Percentiles rank a stretch among this genome's conserved stretches.
Evolutionary conservation across 2,888 invertebrate genomes (phyloP).

Genomic region (Tolmerus cingulatus): DNA sequence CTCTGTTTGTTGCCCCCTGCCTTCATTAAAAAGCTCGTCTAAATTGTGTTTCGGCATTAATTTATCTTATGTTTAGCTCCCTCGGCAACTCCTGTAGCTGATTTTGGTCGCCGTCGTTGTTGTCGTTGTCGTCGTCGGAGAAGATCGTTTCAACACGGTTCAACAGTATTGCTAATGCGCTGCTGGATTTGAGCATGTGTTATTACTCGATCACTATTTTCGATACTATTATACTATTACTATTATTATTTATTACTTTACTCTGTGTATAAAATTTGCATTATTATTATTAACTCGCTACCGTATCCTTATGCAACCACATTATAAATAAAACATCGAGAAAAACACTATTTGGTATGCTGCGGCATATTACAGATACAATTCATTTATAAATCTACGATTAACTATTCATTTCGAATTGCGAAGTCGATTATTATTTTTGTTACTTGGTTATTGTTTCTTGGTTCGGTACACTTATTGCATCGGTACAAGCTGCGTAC

Average conservation of each 20-base stretch:
- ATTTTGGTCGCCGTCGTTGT: slow-evolving; percentile 49
- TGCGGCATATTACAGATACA: slow-evolving; percentile 8
- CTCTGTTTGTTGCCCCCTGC: slow-evolving; percentile 60
- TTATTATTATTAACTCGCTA: slow-evolving; percentile 12
- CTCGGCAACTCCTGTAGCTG: slow-evolving; percentile 20
- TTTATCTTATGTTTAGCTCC: slow-evolving; percentile 44
- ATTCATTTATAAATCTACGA: slow-evolving; percentile 16
- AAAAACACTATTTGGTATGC: slow-evolving; percentile 32
- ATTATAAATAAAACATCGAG: slow-evolving; percentile 40
- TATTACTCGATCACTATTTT: background rate
- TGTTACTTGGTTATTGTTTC: background rate
- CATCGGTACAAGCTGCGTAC: slow-evolving; percentile 17
- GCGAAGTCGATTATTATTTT: background rate
- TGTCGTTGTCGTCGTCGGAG: slow-evolving; percentile 51
- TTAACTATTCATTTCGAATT: slow-evolving; percentile 27
- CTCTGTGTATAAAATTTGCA: background rate
- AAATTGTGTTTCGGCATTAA: slow-evolving; percentile 52
- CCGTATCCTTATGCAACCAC: slow-evolving; percentile 36
- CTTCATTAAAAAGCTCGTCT: slow-evolving; percentile 56
- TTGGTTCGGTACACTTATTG: slow-evolving; percentile 30
- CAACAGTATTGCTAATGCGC: slow-evolving; percentile 22
- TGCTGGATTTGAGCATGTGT: slow-evolving; percentile 31
- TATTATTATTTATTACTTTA: slow-evolving; percentile 18
- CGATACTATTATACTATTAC: background rate
- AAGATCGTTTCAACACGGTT: background rate